Percentiles rank a stretch among this genome's conserved stretches.
Evolutionary conservation across 2,888 invertebrate genomes (phyloP).

Genomic region (Orchesellides sinensis): DNA sequence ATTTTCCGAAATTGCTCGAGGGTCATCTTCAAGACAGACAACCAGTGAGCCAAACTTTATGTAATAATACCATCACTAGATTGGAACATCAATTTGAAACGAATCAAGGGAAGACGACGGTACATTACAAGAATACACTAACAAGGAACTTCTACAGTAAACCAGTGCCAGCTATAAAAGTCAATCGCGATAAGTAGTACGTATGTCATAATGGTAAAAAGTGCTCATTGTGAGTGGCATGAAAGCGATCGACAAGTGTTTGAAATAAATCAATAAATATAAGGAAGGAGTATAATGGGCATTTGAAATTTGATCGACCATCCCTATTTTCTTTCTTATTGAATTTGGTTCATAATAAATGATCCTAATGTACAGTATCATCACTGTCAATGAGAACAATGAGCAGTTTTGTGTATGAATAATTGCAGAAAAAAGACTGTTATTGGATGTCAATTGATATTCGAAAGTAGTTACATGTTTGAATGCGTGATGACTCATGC

Average conservation of each 20-base stretch:
- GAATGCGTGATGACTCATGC: conserved; percentile 15
- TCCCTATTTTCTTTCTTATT: not conserved
- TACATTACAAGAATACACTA: not conserved
- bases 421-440: conserved; percentile 12
- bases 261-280: not conserved
- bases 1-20: too few relatives aligned
- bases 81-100: conserved; percentile 32
- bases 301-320: not conserved
- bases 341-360: conserved; percentile 8
- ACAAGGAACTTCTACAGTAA: not conserved
- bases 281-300: not conserved
- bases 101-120: conserved; percentile 11
- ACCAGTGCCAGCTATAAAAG: not conserved
- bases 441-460: conserved; percentile 19
- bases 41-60: not conserved
- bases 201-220: too few relatives aligned
- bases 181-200: not conserved
- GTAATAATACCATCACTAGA: conserved; percentile 27
- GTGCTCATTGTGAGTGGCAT: not conserved
- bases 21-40: not conserved
- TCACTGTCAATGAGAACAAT: conserved; percentile 45
- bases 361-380: not conserved
- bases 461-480: too few relatives aligned
- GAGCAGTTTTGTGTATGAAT: conserved; percentile 39
- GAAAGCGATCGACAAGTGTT: conserved; percentile 1